Evolutionary conservation across 1,140 invertebrate genomes (phyloP), one percentile per base, ranked within the genome.

Genomic region (Brachionus sp.): DNA sequence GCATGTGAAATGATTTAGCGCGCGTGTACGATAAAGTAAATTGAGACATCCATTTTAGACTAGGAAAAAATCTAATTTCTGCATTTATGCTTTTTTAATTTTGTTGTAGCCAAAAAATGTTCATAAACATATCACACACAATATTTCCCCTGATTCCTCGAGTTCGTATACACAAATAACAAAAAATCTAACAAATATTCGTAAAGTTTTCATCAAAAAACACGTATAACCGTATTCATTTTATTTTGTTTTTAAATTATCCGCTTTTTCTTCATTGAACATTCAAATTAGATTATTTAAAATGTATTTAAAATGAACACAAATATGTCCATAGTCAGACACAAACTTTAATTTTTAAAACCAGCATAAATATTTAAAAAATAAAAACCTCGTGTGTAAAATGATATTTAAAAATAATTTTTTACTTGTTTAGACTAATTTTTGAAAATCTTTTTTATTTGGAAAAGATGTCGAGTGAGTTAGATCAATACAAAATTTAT

Each of bases 31-130:
- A 16, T 19, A 57, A 57, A 57, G 7, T 9, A 57, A 57, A 57
- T 7, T 6, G 19, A 57, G 50, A 57, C 50, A 57, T 57, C 50
- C 50, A 57, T 57, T 16, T 57, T 57, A 57, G 50, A 57, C 50
- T 19, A 57, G 3, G 16, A 57, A n/a, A 53, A 57, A 57, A 6
- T 19, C 50, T 19, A 57, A 19, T 57, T 37, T 66, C 64, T 66
- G 64, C 64, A 66, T 13, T 37, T 33, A 66, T 66, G 64, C n/a
- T 66, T 66, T 66, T 66, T 66, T 23, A 33, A 66, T 66, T 66
- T 66, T 29, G 5, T 66, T 66, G 3, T 23, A 33, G 10, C 33
- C 25, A 29, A 33, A 33, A 66, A 66, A n/a, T 66, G 9, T 4
- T 37, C 25, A 66, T 10, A 35, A 33, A 33, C 57, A 33, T 33